A percentile compares a stretch with the other conserved stretches of the same genome.
phyloP scores from a whole-genome alignment of 2,888 invertebrate species.

The Cyaniris semiargus region DNA sequence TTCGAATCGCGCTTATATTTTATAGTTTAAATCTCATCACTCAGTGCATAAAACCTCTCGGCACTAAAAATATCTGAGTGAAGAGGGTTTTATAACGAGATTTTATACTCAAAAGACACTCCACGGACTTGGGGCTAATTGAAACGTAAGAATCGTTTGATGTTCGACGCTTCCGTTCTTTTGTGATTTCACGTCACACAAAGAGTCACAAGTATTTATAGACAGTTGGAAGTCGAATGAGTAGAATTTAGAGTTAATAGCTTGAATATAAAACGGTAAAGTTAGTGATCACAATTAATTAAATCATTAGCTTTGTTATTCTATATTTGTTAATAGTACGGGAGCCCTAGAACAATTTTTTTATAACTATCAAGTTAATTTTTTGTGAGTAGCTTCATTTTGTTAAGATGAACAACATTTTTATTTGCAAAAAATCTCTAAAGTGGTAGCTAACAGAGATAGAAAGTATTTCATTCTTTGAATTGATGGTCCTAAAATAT shows the following conservation, averaged over 20 bases:
- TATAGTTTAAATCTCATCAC: background rate
- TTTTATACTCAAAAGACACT: conserved; percentile 26
- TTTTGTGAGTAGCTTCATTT: too few species aligned
- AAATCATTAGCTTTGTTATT: too few species aligned
- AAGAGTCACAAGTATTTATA: conserved; percentile 7
- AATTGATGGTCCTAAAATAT: too few species aligned
- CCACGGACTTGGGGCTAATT: background rate
- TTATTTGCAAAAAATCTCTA: too few species aligned
- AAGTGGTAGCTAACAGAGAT: too few species aligned
- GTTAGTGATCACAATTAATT: background rate
- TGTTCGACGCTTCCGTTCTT: conserved; percentile 4
- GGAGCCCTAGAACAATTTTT: too few species aligned
- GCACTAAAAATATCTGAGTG: conserved; percentile 25
- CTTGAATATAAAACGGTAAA: background rate
- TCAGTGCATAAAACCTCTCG: conserved; percentile 4
- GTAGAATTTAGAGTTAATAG: background rate
- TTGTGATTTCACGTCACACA: background rate
- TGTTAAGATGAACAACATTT: too few species aligned
- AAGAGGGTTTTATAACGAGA: conserved; percentile 27
- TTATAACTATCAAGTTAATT: too few species aligned
- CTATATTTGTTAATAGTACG: too few species aligned
- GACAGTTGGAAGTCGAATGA: background rate
- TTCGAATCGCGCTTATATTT: background rate
- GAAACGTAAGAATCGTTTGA: conserved; percentile 24
- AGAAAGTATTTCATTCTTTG: too few species aligned